Evolutionary conservation across 2,888 invertebrate species (phyloP).

Genomic region (Micoletzkya japonica): DNA sequence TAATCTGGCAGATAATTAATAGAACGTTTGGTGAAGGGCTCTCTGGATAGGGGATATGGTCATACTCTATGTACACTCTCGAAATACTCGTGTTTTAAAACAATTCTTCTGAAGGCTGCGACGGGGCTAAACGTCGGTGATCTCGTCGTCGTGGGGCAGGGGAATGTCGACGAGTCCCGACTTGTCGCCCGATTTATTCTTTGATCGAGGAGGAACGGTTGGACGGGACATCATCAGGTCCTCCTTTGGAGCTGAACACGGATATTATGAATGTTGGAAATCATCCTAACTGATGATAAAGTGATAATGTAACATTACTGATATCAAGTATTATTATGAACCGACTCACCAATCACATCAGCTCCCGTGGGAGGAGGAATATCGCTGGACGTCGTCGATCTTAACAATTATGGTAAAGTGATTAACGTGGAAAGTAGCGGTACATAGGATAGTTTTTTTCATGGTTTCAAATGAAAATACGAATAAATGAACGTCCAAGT

Average conservation of each 20-base stretch:
- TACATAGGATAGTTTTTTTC: not conserved
- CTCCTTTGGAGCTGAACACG: not conserved
- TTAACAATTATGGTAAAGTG: not conserved
- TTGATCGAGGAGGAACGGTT: slow-evolving; percentile 19
- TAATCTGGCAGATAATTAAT: no score
- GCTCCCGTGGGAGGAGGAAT: slow-evolving; percentile 26
- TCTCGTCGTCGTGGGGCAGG: slow-evolving; percentile 25
- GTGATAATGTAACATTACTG: not conserved
- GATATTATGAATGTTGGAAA: not conserved
- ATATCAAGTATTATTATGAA: not conserved
- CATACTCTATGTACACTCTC: no score
- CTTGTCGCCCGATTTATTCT: slow-evolving; percentile 1
- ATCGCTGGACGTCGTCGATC: slow-evolving; percentile 20
- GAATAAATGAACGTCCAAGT: not conserved
- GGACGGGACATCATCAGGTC: slow-evolving; percentile 26
- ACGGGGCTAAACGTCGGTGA: slow-evolving; percentile 12
- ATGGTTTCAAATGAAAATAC: not conserved
- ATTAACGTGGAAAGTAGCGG: not conserved
- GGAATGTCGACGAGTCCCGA: slow-evolving; percentile 27
- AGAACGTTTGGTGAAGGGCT: no score
- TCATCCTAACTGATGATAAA: not conserved
- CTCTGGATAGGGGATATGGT: no score
- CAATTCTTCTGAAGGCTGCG: not conserved
- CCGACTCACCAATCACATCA: slow-evolving; percentile 16
- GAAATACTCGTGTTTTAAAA: no score